phyloP scores from a whole-genome alignment of 2,797 vertebrate species.

The Avahi laniger region DNA sequence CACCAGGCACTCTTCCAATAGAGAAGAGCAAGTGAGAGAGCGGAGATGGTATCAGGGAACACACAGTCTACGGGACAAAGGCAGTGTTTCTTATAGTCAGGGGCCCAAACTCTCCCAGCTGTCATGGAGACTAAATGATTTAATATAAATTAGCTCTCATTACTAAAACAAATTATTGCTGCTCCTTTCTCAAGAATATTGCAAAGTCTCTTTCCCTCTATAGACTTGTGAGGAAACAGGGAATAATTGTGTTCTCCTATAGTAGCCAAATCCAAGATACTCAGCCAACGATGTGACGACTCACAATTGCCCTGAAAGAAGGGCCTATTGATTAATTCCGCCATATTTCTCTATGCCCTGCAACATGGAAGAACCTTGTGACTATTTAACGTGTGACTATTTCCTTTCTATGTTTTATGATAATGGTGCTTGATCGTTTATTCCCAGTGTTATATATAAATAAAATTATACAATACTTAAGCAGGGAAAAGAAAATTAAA shows the following conservation, averaged over 20 bases:
- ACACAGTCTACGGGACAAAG: background rate
- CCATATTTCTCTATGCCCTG: background rate
- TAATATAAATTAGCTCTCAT: background rate
- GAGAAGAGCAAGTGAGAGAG: background rate
- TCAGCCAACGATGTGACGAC: background rate
- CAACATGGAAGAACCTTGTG: background rate
- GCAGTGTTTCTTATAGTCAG: background rate
- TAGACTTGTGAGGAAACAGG: background rate
- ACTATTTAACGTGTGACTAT: background rate
- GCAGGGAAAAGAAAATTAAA: background rate
- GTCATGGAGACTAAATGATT: background rate
- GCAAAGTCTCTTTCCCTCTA: background rate
- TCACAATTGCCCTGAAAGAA: background rate
- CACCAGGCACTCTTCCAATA: background rate
- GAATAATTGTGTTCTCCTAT: background rate
- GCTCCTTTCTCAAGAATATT: background rate
- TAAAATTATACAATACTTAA: background rate
- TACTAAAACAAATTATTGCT: background rate
- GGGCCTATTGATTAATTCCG: background rate
- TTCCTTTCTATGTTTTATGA: background rate
- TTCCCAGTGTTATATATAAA: background rate
- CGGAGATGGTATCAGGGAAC: background rate
- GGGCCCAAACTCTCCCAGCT: background rate
- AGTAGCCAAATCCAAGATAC: background rate
- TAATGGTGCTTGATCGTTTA: background rate